A percentile compares a stretch with the other conserved stretches of the same genome.
phyloP scores from a whole-genome alignment of 2,113 vertebrate species.

The Platycercus adscitus region DNA sequence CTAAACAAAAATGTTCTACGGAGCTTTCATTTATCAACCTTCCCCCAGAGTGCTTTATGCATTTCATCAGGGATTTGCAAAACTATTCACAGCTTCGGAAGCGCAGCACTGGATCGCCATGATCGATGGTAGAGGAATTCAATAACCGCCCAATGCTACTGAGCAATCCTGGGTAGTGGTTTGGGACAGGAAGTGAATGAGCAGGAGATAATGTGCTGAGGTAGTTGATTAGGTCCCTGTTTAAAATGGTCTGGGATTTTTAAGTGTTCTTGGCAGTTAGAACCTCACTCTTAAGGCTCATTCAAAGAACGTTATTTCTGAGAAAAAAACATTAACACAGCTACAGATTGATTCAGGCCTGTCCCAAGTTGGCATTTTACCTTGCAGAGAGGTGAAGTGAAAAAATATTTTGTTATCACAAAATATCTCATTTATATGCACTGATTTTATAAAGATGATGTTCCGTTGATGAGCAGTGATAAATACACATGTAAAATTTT shows the following conservation, averaged over 20 bases:
- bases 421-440: not conserved
- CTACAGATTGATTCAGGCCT: not conserved
- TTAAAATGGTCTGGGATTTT: not conserved
- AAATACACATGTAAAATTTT: not conserved
- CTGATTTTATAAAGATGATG: not conserved
- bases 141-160: not conserved
- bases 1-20: constrained; percentile 45
- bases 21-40: constrained; percentile 60
- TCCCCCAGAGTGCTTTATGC: constrained; percentile 33
- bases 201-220: not conserved
- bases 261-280: not conserved
- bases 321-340: not conserved
- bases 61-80: constrained; percentile 57
- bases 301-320: not conserved
- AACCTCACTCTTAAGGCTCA: not conserved
- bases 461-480: not conserved
- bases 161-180: not conserved
- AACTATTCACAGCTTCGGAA: constrained; percentile 34
- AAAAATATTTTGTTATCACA: not conserved
- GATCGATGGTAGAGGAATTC: constrained; percentile 40
- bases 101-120: not conserved
- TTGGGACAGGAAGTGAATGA: not conserved
- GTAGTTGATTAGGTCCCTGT: not conserved
- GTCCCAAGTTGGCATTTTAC: not conserved
- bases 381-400: not conserved